Base-by-base conservation (phyloP, 2,888 invertebrate species). In the Dynastes maya region DNA sequence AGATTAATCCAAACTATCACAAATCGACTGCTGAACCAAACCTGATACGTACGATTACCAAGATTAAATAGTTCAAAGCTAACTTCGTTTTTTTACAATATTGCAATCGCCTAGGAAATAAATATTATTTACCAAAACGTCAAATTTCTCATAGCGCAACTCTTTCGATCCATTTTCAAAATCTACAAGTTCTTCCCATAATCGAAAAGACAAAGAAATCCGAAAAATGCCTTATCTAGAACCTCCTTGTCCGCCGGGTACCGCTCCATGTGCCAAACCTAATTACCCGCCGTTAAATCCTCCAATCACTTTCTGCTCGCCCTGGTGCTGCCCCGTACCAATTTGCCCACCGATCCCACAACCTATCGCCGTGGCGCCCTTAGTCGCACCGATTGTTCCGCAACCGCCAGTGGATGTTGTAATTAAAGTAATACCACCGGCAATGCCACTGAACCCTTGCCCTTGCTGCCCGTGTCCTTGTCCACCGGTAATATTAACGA, bases 251-350 rank as follows among this genome's bases (percentile, higher is more conserved):
- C 78, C 77, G 2, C 80, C 80, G 27, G 77, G 80, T 49, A 80
- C 80, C 51, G 76, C 78, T 13, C 75, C 78, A 13, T 78, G 78
- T 13, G 80, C 78, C 58, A 79, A 79, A 22, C 76, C 79, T 16
- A 78, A 78, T 51, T 80, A 79, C 63, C 78, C 79, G 29, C 79
- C 79, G 22, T 53, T 71, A 13, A 77, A 75, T 49, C 61, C 72
- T 27, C 72, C 72, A 2, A 74, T 74, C 9, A 74, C 72, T 5
- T 74, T 74, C 37, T 74, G 72, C 11, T 61, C 72, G 55, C 78
- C 77, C 63, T 63, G 65, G 49, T 53, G 79, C 75, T 40, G 79
- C 37, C 72, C 71, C 37, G 78, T 74, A 27, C 81, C 49, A 64
- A 70, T 64, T 55, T 79, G 70, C 76, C 79, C 75, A 37, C 79